Base-by-base conservation (phyloP, 2,797 vertebrate genomes). In the Glossophaga mutica region DNA sequence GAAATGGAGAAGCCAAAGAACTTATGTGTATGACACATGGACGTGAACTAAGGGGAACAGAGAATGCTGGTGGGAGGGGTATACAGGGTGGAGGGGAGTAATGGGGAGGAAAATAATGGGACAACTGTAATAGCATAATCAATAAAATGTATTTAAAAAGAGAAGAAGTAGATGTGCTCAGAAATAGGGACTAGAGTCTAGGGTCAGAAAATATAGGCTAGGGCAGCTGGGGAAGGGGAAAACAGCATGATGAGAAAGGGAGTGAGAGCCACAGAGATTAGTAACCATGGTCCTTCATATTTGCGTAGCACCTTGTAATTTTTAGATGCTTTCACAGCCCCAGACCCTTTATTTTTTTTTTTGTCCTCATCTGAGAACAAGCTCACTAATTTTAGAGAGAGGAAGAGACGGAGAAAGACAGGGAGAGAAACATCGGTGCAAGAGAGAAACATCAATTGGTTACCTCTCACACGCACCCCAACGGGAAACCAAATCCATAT, bases 151-250 rank as follows among this genome's bases (percentile, higher is more conserved):
- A 59, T 59, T 59, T 59, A 59, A 59, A 59, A 59, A 59, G 57
- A 59, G 24, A 59, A 29, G 10, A 24, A 62, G 44, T 87, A 68
- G 52, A 90, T 86, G 44, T 81, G n/a, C 73, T 94, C 68, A 52
- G 74, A 77, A 90, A 37, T 29, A 90, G 19, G 32, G 67, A 82
- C 37, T 52, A 19, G 44, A 16, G 15, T 42, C 50, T 74, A 18
- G 11, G 21, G 19, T 46, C 19, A 9, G 70, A 42, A 46, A 50
- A 12, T 42, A 52, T 3, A 76, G 34, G 15, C 12, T 4, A 34
- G 8, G 57, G 76, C n/a, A 76, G 21, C 87, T 32, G 2, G 50
- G 16, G 26, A 94, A 24, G 9, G 42, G 37, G 24, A 2, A 77
- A 24, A 32, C 11, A 12, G 7, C 24, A 3, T 48, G 83, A 34